These are phyloP conservation scores for Varanus salvator DNA, from an alignment of 2,113 vertebrate species.

Conservation along the genomic window DNA sequence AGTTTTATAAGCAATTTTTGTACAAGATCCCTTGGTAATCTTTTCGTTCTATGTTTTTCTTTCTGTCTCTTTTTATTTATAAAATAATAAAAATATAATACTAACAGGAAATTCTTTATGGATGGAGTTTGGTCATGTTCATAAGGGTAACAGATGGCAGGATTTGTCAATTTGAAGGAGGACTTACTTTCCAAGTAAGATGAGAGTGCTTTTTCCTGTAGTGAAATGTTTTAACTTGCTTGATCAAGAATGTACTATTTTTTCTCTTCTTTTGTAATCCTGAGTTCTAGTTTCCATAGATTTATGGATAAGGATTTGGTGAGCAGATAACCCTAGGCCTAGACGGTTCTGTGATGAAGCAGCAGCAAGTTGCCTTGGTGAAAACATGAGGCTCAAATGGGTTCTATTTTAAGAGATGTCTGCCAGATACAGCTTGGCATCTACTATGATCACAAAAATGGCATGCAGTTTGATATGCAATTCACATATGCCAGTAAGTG, in stretches of 20 bases:
- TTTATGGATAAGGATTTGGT: not conserved
- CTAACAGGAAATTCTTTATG: too few species aligned
- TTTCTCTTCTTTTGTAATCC: not conserved
- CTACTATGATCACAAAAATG: not conserved
- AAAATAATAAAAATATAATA: too few species aligned
- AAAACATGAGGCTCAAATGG: not conserved
- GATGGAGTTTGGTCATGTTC: not conserved
- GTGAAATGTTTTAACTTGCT: not conserved
- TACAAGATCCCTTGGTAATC: too few species aligned
- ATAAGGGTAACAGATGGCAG: not conserved
- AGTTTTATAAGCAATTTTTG: too few species aligned
- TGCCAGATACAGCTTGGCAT: not conserved
- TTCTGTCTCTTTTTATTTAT: too few species aligned
- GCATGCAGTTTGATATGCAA: not conserved
- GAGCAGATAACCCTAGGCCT: not conserved
- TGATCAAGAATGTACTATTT: not conserved
- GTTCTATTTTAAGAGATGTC: not conserved
- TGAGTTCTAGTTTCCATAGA: not conserved
- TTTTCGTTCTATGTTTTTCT: too few species aligned
- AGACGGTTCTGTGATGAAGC: not conserved
- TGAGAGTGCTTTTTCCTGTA: too few species aligned
- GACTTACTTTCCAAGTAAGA: not conserved
- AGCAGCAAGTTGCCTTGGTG: not conserved
- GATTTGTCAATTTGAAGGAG: not conserved
- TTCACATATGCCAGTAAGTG: not conserved